These are phyloP conservation scores for Sicus ferrugineus DNA, from an alignment of 2,888 invertebrate genomes.

Conservation along the genomic window DNA sequence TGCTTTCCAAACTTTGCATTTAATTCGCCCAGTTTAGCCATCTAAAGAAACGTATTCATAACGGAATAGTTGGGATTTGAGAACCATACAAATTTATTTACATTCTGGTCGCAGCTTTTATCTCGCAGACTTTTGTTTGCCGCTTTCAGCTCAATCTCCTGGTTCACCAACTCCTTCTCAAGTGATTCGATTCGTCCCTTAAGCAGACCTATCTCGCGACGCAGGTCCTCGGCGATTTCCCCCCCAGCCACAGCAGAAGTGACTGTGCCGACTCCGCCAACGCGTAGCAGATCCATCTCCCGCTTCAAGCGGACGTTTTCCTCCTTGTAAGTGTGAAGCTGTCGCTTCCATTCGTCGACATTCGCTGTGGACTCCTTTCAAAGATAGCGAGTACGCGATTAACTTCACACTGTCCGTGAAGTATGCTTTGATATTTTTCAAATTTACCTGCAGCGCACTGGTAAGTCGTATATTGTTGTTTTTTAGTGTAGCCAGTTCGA, in stretches of 20 bases:
- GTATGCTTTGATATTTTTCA: not conserved
- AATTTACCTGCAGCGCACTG: conserved; percentile 80
- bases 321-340: conserved; percentile 90
- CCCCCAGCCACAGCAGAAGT: conserved; percentile 65
- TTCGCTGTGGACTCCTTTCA: conserved; percentile 84
- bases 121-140: conserved; percentile 63
- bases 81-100: conserved; percentile 52
- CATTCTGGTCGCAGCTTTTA: conserved; percentile 78
- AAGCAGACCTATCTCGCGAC: conserved; percentile 76
- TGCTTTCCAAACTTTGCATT: conserved; percentile 61
- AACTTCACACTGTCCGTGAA: not conserved
- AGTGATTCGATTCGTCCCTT: conserved; percentile 83
- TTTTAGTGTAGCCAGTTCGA: conserved; percentile 93
- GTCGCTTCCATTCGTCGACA: conserved; percentile 98
- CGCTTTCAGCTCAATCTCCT: conserved; percentile 82
- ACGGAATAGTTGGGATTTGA: too few relatives aligned
- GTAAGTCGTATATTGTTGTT: conserved; percentile 95
- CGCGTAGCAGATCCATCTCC: conserved; percentile 76
- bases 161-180: conserved; percentile 81
- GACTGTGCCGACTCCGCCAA: conserved; percentile 68
- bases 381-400: not conserved
- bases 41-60: conserved; percentile 45
- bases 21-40: conserved; percentile 61
- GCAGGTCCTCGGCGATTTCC: conserved; percentile 78
- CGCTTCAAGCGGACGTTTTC: conserved; percentile 85